A percentile compares a stretch with the other conserved stretches of the same genome.
Conservation (phyloP, 2,888 invertebrate genomes). For the Trachelus tabidus region DNA sequence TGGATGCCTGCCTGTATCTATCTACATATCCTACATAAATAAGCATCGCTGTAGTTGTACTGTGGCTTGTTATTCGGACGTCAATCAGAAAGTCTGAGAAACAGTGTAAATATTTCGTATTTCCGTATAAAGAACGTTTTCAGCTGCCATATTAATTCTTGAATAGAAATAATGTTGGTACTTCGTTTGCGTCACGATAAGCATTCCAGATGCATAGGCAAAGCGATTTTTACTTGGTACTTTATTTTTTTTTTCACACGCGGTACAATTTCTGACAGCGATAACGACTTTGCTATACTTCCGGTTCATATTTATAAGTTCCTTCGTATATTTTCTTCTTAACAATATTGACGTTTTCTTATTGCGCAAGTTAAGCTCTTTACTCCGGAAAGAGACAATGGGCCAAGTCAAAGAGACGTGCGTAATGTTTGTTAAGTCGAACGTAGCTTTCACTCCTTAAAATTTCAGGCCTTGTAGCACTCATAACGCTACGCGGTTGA, state of each 20-base stretch:
- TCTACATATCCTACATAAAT: neutral
- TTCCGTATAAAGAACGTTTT: neutral
- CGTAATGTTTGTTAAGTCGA: slow-evolving; percentile 37
- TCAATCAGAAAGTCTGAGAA: neutral
- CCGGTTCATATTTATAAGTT: neutral
- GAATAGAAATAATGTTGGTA: neutral
- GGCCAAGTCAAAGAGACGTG: neutral
- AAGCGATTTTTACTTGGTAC: neutral
- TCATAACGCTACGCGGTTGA: neutral
- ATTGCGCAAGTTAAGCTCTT: neutral
- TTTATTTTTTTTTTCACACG: neutral
- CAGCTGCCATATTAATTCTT: neutral
- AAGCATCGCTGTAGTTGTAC: neutral
- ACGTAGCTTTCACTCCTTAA: slow-evolving; percentile 34
- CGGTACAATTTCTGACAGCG: neutral
- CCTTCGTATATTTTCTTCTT: neutral
- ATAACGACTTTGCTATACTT: neutral
- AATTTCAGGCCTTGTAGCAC: slow-evolving; percentile 16
- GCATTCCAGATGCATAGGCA: neutral
- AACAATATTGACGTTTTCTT: neutral
- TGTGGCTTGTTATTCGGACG: neutral
- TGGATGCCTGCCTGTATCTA: neutral
- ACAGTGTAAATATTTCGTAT: neutral
- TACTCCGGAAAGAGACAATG: neutral
- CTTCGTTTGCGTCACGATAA: neutral